Conservation (phyloP, 1,140 invertebrate species). For the Megalonaias nervosa region DNA sequence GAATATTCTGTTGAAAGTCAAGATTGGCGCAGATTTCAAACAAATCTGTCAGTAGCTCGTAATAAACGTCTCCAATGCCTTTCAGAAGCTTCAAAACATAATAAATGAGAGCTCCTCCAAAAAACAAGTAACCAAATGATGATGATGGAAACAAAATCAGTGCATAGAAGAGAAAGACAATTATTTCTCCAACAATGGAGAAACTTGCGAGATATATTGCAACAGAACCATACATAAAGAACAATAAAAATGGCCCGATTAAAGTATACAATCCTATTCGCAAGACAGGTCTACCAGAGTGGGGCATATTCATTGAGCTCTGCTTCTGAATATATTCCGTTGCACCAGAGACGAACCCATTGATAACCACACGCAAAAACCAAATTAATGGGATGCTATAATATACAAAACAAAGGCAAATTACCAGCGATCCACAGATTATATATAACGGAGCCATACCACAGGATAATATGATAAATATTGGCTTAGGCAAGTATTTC, state of each 20-base stretch:
- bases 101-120: constrained; percentile 14
- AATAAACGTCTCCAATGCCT: constrained; percentile 12
- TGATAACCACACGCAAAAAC: constrained; percentile 9
- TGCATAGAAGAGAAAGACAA: constrained; percentile 14
- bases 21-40: constrained; percentile 4
- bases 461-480: not conserved
- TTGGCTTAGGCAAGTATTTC: not conserved
- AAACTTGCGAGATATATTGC: constrained; percentile 20
- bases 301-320: not conserved
- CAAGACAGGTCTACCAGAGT: not conserved
- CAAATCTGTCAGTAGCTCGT: constrained; percentile 14
- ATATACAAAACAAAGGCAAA: not conserved
- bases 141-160: constrained; percentile 16
- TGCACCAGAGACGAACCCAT: not conserved
- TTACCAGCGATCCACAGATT: not conserved
- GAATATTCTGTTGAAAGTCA: not conserved
- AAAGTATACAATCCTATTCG: constrained; percentile 2
- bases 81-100: constrained; percentile 23
- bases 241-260: not conserved
- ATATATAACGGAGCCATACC: not conserved
- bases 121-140: constrained; percentile 31
- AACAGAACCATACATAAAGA: constrained; percentile 14
- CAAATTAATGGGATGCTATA: constrained; percentile 16
- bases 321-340: not conserved
- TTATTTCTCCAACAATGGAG: constrained; percentile 10